Evolutionary conservation across 2,113 vertebrate species (phyloP), one percentile per base, ranked within the genome.

Genomic region (Sapayoa aenigma): DNA sequence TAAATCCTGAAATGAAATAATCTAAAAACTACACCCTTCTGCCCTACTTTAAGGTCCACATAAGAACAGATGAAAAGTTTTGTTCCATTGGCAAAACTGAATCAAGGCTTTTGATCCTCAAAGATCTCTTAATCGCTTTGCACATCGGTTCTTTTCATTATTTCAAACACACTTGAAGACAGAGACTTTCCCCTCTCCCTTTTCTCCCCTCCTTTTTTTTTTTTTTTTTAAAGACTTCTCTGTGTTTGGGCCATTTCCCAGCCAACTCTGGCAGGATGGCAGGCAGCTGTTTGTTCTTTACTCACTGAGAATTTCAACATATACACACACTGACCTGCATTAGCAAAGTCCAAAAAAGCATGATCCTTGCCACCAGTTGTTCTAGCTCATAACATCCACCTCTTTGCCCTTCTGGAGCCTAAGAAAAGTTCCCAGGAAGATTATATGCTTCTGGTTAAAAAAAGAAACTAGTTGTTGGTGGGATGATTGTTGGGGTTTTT

Each of bases 1-100:
- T 84, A 96, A 97, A 98, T 96, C 97, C 92, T 95, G 95, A 97
- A 97, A 98, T 95, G 97, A 97, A 97, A 96, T 97, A 72, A 91
- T 97, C 95, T 95, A 35, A 95, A 76, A 85, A 92, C 93, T 94
- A 97, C 95, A 97, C 97, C 95, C 84, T 97, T 94, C 96, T 96
- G 96, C 95, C 97, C 97, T 97, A 96, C 97, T 98, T 98, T 97
- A 94, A 97, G 95, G 94, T 95, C 97, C 79, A 72, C 94, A 90
- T 65, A 95, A 96, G 98, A 98, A 95, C 95, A 98, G 97, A 98
- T 95, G 94, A 89, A 95, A 95, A 94, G 74, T 93, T 96, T 96
- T 95, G 82, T 94, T 96, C 93, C 66, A 91, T n/a, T 87, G 94
- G 94, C 95, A 95, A 96, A 96, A 95, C 80, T 87, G 94, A 94